Evolutionary conservation across 2,888 invertebrate genomes (phyloP), one percentile per base, ranked within the genome.

Genomic region (Pyrrhia umbra): DNA sequence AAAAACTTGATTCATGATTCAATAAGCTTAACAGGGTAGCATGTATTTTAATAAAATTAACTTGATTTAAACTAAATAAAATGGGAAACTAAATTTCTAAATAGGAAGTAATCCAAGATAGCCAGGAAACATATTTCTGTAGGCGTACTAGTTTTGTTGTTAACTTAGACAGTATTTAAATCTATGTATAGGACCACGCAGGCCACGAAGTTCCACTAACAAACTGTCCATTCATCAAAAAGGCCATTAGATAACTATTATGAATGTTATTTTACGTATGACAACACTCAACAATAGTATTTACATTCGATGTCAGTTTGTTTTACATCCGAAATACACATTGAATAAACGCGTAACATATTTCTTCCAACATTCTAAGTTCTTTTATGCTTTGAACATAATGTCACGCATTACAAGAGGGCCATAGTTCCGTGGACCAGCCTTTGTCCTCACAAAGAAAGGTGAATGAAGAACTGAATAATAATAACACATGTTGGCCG

Each of bases 241-340:
- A 82, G 76, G 75, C 87, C 90, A 93, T 92, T 92, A 94, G 89
- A 93, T 88, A 86, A 87, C 92, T 90, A 94, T 94, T 94, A 92
- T 87, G 85, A 87, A 88, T 85, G 87, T 91, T 88, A 92, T 91
- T 90, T 90, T 88, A 90, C 87, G 88, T 85, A 89, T 91, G 92
- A 92, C 91, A 92, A 89, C 92, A 87, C 87, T 84, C 85, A 86
- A 94, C 93, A 94, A 95, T 92, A 91, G 91, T 95, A 94, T 94
- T 95, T 94, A 94, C 93, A 93, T 94, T 93, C 90, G 90, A 91
- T 92, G 94, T 94, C 93, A 95, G 94, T 94, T 94, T 94, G 94
- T 94, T 94, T 94, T 94, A 93, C 93, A 92, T 92, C 90, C 90
- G 87, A 92, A 93, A 93, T 90, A 92, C 89, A 88, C 90, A 90